phyloP scores from a whole-genome alignment of 2,113 vertebrate species.

The Coracopsis vasa region DNA sequence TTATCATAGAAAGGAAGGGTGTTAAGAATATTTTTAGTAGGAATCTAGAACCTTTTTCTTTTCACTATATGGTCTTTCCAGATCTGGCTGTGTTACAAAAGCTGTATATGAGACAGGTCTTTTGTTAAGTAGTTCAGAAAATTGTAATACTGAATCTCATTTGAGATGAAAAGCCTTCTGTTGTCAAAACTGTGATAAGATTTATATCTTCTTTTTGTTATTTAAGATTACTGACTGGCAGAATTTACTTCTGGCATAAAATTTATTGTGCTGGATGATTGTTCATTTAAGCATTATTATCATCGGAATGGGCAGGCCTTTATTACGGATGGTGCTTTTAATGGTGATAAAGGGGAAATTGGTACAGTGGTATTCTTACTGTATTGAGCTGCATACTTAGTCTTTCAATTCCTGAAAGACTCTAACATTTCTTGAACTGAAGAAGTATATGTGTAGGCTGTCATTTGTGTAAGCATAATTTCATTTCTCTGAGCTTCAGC shows the following conservation, averaged over 20 bases:
- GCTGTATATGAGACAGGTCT: neutral
- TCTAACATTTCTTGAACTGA: neutral
- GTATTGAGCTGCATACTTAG: neutral
- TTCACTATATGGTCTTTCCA: neutral
- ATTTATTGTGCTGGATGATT: neutral
- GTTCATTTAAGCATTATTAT: neutral
- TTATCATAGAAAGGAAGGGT: neutral
- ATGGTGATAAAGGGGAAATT: neutral
- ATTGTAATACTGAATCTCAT: neutral
- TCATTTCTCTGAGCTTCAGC: neutral
- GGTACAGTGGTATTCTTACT: neutral
- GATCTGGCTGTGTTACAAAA: neutral
- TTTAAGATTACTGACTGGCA: neutral
- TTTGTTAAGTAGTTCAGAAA: neutral
- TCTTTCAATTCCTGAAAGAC: neutral
- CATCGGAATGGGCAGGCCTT: neutral
- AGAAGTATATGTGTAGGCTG: neutral
- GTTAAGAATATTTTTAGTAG: neutral
- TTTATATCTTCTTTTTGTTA: neutral
- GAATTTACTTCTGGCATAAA: neutral
- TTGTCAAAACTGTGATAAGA: neutral
- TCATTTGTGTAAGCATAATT: neutral
- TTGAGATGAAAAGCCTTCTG: neutral
- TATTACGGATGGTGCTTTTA: neutral
- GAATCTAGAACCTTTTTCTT: neutral